Evolutionary conservation across 35 echinoderm and acorn worm species (phyloP).

Genomic region (Patiria miniata): DNA sequence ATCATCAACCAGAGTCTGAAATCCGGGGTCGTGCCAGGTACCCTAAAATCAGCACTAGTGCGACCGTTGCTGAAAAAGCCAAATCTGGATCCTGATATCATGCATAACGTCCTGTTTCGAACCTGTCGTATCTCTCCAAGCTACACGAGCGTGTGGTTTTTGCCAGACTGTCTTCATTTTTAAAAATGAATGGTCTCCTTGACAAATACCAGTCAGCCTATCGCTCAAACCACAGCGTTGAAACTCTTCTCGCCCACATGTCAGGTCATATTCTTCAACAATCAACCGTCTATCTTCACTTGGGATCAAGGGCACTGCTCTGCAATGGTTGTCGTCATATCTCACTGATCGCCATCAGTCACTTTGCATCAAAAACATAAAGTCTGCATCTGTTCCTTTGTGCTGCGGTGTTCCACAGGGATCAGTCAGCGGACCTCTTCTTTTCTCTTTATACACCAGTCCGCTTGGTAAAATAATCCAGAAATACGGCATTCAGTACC

Average conservation of each 20-base stretch:
- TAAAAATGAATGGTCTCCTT: too few species aligned
- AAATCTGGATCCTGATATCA: slow-evolving; percentile 20
- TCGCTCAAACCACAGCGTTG: slow-evolving; percentile 20
- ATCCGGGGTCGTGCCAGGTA: slow-evolving; percentile 38
- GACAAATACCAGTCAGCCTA: slow-evolving; percentile 38
- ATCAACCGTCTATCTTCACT: not conserved
- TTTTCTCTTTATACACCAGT: slow-evolving; percentile 48
- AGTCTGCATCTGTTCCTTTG: not conserved
- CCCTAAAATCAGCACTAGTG: slow-evolving; percentile 42
- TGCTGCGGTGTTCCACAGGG: not conserved
- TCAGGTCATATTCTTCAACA: slow-evolving; percentile 9
- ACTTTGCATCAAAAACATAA: slow-evolving; percentile 4
- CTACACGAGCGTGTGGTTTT: not conserved
- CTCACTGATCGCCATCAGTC: slow-evolving; percentile 29
- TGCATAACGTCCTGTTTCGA: slow-evolving; percentile 54
- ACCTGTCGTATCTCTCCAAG: slow-evolving; percentile 50
- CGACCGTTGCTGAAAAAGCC: slow-evolving; percentile 58
- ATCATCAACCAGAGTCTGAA: slow-evolving; percentile 62
- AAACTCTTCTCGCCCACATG: slow-evolving; percentile 26
- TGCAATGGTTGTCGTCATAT: slow-evolving; percentile 52
- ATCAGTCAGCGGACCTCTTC: slow-evolving; percentile 8
- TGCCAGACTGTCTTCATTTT: slow-evolving; percentile 8
- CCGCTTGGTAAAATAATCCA: slow-evolving; percentile 42
- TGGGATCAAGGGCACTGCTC: slow-evolving; percentile 34
- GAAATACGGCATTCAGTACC: slow-evolving; percentile 14